Base-by-base conservation (phyloP, 1,140 invertebrate species). In the Anoplolepis gracilipes region DNA sequence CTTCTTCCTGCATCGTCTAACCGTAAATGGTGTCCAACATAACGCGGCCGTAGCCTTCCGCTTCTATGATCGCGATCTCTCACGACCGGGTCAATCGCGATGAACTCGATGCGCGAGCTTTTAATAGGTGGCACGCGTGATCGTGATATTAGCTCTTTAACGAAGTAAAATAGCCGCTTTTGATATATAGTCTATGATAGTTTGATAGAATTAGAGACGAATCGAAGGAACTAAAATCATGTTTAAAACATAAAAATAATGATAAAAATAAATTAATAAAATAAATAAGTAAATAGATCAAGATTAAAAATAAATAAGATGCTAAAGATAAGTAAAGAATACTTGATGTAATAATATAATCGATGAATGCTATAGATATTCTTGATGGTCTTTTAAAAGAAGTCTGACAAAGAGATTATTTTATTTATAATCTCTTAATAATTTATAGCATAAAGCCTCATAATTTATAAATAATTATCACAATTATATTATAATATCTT, bases 11-110 rank as follows among this genome's bases (percentile, higher is more conserved):
- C 53, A 73, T 28, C 53, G 33, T 25, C 64, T 70, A 13, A 13
- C 88, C 92, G 77, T 91, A 93, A 91, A 91, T 92, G 91, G 91
- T 85, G 79, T 11, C 87, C 49, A 65, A 75, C 65, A 8, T 59
- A 28, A 49, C 42, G 39, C 36, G 22, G 25, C 33, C 53, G 19
- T 42, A 39, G 33, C 22, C 33, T 82, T 82, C 53, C 65, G 19
- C n/a, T 16, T 28, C 8, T 42, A 46, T 49, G 46, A 77, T 70
- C 62, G 25, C 36, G 55, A 85, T 57, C 28, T n/a, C 16, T 53
- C 53, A n/a, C 42, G 16, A 4, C 6, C 46, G 22, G 16, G 22
- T 59, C 55, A 57, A 69, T 79, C 70, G 85, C 73, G 59, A 87
- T 87, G 86, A 55, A 49, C 70, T 79, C 75, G 67, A 73, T 86